phyloP scores from a whole-genome alignment of 30 jellyfish, hydroid and myxozoan species.

The Clytia hemisphaerica region DNA sequence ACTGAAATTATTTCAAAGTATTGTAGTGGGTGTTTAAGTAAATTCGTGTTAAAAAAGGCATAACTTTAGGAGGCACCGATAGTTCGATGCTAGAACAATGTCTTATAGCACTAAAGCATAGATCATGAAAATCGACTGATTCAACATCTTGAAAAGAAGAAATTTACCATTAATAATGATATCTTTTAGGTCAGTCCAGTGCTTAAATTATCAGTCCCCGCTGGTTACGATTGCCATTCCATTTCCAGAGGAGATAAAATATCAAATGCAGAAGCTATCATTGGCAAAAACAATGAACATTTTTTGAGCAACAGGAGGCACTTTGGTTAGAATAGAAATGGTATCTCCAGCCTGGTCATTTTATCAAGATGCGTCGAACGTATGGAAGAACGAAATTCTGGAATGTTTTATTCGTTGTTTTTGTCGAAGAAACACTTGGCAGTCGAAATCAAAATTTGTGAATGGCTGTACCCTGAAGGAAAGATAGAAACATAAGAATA shows the following conservation, averaged over 20 bases:
- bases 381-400: slow-evolving; percentile 20
- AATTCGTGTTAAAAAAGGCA: too few species aligned
- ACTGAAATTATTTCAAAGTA: too few species aligned
- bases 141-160: background rate
- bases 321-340: slow-evolving; percentile 24
- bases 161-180: slow-evolving; percentile 44
- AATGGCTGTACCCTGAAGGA: slow-evolving; percentile 44
- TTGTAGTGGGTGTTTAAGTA: too few species aligned
- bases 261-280: slow-evolving; percentile 31
- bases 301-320: slow-evolving; percentile 17
- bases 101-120: background rate
- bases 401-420: slow-evolving; percentile 45
- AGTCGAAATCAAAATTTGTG: slow-evolving; percentile 43
- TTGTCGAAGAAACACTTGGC: slow-evolving; percentile 44
- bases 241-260: slow-evolving; percentile 49
- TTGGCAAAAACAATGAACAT: slow-evolving; percentile 60
- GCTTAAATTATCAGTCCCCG: slow-evolving; percentile 25
- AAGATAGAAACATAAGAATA: background rate
- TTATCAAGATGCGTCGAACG: slow-evolving; percentile 15
- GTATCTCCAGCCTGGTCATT: slow-evolving; percentile 26
- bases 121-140: background rate
- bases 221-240: slow-evolving; percentile 36
- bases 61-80: too few species aligned
- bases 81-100: background rate
- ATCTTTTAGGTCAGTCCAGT: slow-evolving; percentile 51